Evolutionary conservation across 2,888 invertebrate genomes (phyloP), one percentile per base, ranked within the genome.

Genomic region (Drosophila pseudotakahashii): DNA sequence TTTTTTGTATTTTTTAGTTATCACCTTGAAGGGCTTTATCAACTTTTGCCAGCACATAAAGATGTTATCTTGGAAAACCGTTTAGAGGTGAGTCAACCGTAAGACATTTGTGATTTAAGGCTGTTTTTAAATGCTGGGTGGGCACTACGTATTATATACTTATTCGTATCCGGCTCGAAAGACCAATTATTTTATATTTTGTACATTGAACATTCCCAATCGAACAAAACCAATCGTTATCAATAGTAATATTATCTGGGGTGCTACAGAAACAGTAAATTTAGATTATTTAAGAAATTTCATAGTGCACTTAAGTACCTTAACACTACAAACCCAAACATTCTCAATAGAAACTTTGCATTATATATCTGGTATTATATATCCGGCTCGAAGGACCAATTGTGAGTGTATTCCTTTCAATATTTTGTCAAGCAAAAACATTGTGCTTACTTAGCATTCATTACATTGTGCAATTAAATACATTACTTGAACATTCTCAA

Each of bases 11-110:
- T 26, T 62, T 62, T 19, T 11, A 63, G 48, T 23, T 63, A 63
- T 63, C 62, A 63, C 62, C 64, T 63, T 63, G 62, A 48, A 11
- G 62, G 47, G 41, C n/a, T 48, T 63, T 63, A 63, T 63, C 62
- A 63, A 47, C 26, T 23, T 57, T 57, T 5, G 59, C 32, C 37
- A 41, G 58, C 19, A 23, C 26, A 39, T 14, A 19, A 42, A 41
- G 39, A 59, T 58, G 59, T 32, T 59, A 59, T 59, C 59, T 59
- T 34, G 59, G 41, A 58, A 30, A 57, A 54, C 30, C 7, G 19
- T 41, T 57, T 30, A 41, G 23, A 58, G 58, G 59, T 59, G 59
- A 62, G 62, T 47, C 10, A 26, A 41, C n/a, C 19, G 16, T 39
- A 30, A 54, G 37, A 39, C 30, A 58, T 36, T 23, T 16, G 37